Conservation (phyloP, 1,140 invertebrate genomes). For the Brachionus plicatilis region DNA sequence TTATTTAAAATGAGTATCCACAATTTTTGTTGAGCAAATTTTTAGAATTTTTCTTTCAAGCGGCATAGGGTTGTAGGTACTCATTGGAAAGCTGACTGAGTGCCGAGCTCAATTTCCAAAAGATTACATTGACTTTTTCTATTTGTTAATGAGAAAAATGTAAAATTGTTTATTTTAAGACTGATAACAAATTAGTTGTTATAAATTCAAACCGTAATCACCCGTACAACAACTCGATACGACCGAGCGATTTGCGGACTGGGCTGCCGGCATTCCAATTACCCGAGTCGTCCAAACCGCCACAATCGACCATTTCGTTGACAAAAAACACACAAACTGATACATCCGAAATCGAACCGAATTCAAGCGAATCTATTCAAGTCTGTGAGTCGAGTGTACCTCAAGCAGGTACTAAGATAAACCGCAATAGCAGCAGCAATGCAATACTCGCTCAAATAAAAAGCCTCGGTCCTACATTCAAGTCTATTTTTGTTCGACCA, state of each 20-base stretch:
- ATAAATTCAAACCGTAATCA: slow-evolving; percentile 15
- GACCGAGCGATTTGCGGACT: neutral
- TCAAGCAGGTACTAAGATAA: slow-evolving; percentile 8
- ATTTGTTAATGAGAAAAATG: too few relatives aligned
- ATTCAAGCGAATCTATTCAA: neutral
- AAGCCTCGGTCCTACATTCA: slow-evolving; percentile 15
- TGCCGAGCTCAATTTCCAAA: too few relatives aligned
- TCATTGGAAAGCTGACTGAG: too few relatives aligned
- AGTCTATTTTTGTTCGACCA: slow-evolving; percentile 25
- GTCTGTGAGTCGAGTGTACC: neutral
- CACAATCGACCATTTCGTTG: neutral
- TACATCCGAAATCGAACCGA: neutral
- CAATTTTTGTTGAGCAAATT: too few relatives aligned
- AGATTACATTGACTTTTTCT: too few relatives aligned
- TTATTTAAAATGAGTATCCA: too few relatives aligned
- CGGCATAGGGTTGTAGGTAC: too few relatives aligned
- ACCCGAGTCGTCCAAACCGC: neutral
- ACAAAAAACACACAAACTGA: neutral
- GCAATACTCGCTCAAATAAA: slow-evolving; percentile 31
- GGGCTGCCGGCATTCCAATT: neutral
- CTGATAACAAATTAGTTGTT: slow-evolving; percentile 5
- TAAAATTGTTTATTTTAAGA: neutral
- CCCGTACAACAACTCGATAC: slow-evolving; percentile 1
- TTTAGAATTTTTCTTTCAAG: too few relatives aligned
- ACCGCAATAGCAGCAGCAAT: slow-evolving; percentile 2